A percentile compares a stretch with the other conserved stretches of the same genome.
Conservation (phyloP, 2,888 invertebrate species). For the Cryptus viduatorius region DNA sequence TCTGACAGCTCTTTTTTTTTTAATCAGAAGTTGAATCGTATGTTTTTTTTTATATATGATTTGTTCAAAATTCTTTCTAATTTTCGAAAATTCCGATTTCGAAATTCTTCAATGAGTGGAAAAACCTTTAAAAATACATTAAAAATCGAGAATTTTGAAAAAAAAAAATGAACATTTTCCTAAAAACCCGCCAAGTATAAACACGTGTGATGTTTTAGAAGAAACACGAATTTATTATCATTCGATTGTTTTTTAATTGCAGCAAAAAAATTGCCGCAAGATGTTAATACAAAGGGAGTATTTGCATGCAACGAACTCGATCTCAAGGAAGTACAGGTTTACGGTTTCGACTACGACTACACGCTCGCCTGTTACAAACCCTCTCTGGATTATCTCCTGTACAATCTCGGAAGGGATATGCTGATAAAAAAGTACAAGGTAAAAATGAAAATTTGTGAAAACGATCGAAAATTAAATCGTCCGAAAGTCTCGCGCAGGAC, state of each 20-base stretch:
- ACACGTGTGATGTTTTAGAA: neutral
- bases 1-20: too few relatives aligned
- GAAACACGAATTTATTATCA: neutral
- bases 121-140: too few relatives aligned
- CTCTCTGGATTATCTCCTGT: conserved; percentile 94
- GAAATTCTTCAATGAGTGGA: too few relatives aligned
- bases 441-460: conserved; percentile 59
- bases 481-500: conserved; percentile 1
- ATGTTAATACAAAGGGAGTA: conserved; percentile 94
- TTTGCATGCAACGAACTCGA: conserved; percentile 99
- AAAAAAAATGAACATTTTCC: too few relatives aligned
- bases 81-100: too few relatives aligned
- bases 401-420: conserved; percentile 94
- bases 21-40: too few relatives aligned
- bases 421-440: conserved; percentile 96
- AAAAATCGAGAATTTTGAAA: too few relatives aligned
- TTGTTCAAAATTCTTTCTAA: too few relatives aligned
- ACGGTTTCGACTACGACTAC: conserved; percentile 99
- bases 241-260: conserved; percentile 70
- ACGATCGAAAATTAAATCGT: conserved; percentile 25
- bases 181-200: too few relatives aligned
- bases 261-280: conserved; percentile 95
- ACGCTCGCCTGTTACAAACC: conserved; percentile 98
- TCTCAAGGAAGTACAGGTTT: conserved; percentile 95
- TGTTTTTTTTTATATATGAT: too few relatives aligned